Evolutionary conservation across 2,797 vertebrate species (phyloP).

Genomic region (Pseudocheirus occidentalis): DNA sequence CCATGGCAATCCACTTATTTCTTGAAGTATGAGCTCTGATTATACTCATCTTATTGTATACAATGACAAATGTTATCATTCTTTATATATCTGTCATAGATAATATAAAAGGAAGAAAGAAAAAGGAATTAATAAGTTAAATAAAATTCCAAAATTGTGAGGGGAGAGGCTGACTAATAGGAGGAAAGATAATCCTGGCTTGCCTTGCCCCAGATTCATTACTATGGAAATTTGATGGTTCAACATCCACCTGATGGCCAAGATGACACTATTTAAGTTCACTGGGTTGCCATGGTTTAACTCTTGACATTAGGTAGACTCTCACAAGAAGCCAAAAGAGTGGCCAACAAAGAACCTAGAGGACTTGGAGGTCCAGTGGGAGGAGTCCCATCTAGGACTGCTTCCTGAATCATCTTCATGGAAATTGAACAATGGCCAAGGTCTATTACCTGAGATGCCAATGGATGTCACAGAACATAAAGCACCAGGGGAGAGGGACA

Average conservation of each 20-base stretch:
- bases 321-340: neutral
- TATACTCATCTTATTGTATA: constrained; percentile 56
- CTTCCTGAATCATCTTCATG: neutral
- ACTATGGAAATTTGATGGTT: no score
- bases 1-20: constrained; percentile 35
- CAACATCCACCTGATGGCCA: neutral
- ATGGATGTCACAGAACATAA: neutral
- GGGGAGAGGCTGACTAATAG: neutral
- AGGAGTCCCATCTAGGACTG: neutral
- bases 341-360: neutral
- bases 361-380: neutral
- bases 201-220: neutral
- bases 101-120: neutral
- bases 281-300: neutral
- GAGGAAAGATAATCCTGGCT: neutral
- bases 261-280: neutral
- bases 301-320: neutral
- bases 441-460: neutral
- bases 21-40: constrained; percentile 29
- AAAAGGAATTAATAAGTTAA: neutral
- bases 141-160: neutral
- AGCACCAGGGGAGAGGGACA: neutral
- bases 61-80: constrained; percentile 45
- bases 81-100: constrained; percentile 34
- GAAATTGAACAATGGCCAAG: neutral